A percentile compares a stretch with the other conserved stretches of the same genome.
These are phyloP conservation scores for Gambusia affinis DNA, from an alignment of 2,113 vertebrate species.

Conservation along the genomic window DNA sequence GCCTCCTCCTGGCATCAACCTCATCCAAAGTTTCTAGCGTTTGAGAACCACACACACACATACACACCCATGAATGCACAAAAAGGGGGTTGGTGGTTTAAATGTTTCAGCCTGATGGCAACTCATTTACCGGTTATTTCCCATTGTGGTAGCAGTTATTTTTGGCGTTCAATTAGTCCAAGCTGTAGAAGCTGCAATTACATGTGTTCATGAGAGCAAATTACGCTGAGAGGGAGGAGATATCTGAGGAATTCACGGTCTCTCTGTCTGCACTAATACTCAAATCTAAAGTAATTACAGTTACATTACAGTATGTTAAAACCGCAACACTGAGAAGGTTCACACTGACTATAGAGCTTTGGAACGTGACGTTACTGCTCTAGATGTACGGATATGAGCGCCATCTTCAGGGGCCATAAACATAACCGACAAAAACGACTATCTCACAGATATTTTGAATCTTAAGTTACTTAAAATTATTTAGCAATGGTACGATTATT, in stretches of 20 bases:
- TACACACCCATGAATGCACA: not conserved
- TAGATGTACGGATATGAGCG: no score
- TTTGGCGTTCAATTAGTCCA: not conserved
- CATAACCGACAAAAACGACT: no score
- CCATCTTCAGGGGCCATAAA: no score
- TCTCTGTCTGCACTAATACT: not conserved
- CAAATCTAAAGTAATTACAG: not conserved
- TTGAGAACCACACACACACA: not conserved
- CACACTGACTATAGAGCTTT: not conserved
- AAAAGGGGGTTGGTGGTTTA: not conserved
- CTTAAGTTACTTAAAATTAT: no score
- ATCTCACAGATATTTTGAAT: no score
- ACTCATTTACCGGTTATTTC: conserved; percentile 23
- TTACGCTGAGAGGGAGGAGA: not conserved
- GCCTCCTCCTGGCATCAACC: conserved; percentile 36
- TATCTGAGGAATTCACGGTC: not conserved
- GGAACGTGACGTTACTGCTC: no score
- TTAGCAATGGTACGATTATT: no score
- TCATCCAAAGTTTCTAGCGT: conserved; percentile 30
- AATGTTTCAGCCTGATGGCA: conserved; percentile 13
- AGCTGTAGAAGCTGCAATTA: not conserved
- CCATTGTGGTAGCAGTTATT: conserved; percentile 9
- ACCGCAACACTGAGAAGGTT: not conserved
- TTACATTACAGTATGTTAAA: not conserved
- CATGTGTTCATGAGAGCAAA: not conserved